Evolutionary conservation across 2,113 vertebrate species (phyloP).

Genomic region (Theristicus caerulescens): DNA sequence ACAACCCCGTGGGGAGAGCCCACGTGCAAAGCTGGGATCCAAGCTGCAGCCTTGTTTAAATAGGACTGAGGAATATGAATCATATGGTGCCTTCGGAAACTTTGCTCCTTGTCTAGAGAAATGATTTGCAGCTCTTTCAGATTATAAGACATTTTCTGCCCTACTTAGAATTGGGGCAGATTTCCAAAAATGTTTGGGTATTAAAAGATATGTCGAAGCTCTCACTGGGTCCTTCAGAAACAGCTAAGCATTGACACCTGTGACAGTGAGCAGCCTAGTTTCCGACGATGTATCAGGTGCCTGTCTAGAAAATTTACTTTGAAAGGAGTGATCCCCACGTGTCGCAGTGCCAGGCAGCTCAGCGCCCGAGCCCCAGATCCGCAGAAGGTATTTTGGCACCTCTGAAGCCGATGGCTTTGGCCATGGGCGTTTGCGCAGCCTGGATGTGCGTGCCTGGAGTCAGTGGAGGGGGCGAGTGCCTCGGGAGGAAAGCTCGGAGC

Average conservation of each 20-base stretch:
- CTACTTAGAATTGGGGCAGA: constrained; percentile 38
- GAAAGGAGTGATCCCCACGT: not conserved
- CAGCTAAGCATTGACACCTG: not conserved
- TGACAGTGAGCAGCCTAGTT: not conserved
- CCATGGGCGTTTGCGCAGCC: fast-evolving
- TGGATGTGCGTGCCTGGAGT: not conserved
- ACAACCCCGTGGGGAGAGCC: fast-evolving
- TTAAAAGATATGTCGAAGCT: not conserved
- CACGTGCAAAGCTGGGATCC: fast-evolving
- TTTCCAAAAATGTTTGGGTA: constrained; percentile 8
- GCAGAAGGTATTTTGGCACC: not conserved
- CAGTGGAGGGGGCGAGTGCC: not conserved
- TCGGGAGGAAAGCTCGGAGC: not conserved
- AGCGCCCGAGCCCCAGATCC: not conserved
- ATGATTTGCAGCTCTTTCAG: not conserved
- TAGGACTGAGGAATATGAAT: fast-evolving
- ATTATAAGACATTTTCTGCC: not conserved
- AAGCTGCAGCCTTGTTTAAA: not conserved
- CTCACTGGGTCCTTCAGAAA: not conserved
- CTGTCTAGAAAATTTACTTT: not conserved
- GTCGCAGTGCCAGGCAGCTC: fast-evolving
- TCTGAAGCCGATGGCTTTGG: not conserved
- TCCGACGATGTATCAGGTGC: fast-evolving
- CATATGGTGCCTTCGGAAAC: not conserved
- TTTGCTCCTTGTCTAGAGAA: not conserved